Base-by-base conservation (phyloP, 2,113 vertebrate species). In the Poecile atricapillus region DNA sequence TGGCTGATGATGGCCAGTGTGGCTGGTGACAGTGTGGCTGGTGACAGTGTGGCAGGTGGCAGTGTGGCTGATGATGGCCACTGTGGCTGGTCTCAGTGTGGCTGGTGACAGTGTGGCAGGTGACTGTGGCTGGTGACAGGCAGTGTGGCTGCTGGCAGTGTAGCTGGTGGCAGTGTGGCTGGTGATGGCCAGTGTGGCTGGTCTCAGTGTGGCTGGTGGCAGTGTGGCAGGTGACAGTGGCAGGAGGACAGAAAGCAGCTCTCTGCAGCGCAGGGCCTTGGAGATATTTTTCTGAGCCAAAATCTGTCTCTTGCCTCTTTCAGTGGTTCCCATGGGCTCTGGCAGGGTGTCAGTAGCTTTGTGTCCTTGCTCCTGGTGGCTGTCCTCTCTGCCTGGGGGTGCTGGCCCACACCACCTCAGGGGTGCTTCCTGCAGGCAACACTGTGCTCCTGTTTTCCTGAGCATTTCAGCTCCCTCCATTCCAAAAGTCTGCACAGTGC, bases 401-500 rank as follows among this genome's bases (percentile, higher is more conserved):
- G 18, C 22, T 60, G 55, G 33, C 69, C 75, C 3, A 0, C 70
- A 23, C 13, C 2, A 0, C 9, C 50, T 60, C 20, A 9, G 44
- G 10, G 20, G 7, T 24, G 58, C 44, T 35, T 44, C 52, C 71
- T 55, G 50, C 13, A 1, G 55, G n/a, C 7, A 7, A 1, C 0
- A 0, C 74, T 35, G 27, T 14, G 1, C 2, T 62, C 49, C 47
- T 1, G 4, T 65, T 58, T 49, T 12, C 60, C 67, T 27, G 30
- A 41, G 15, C 37, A 2, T 6, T 60, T 74, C 21, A 13, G 74
- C 55, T 59, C 60, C 58, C n/a, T 33, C 22, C 1, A 0, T 83
- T 41, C 79, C 75, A 25, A 3, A 60, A 49, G 46, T 37, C 60
- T 52, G 43, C 0, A 0, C 27, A 9, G 15, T 11, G 8, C n/a